Evolutionary conservation across 2,888 invertebrate genomes (phyloP), one percentile per base, ranked within the genome.

Genomic region (Epistrophe grossulariae): DNA sequence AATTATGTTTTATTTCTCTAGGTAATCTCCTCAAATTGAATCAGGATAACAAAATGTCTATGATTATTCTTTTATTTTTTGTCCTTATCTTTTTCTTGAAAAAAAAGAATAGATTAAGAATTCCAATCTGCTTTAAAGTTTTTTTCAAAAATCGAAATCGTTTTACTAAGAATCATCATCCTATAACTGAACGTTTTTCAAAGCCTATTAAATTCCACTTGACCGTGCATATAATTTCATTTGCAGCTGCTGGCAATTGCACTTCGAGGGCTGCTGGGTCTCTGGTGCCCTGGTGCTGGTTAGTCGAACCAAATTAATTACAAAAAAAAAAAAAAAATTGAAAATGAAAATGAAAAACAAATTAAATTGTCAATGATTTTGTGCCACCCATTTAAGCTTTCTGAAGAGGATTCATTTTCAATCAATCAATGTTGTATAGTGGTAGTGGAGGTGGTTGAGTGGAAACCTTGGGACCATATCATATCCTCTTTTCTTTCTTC

Each of bases 401-500:
- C 59, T 45, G 40, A 81, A 70, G 62, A 64, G 70, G 76, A 79
- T 55, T 57, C 78, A 62, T 38, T 78, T 79, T 73, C 60, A 74
- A 83, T 83, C 73, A 83, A 83, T 83, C 83, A 83, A 78, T 71
- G 64, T 17, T n/a, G 24, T 40, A 48, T 31, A 8, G 15, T 15
- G 48, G 15, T 48, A 50, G n/a, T n/a, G 10, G 6, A 2, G n/a
- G 15, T 17, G 60, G 31, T 4, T 6, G 31, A 31, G 17, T 57
- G 71, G 19, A n/a, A 73, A 62, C 78, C 73, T 81, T 79, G 78
- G 68, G 28, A 28, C 52, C 52, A 17, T 19, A 38, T 52, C 38
- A 24, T 60, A 13, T 50, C 17, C 43, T 57, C 31, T 40, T 31
- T 50, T 43, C 38, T 62, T 57, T 43, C 31, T n/a, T 64, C 62